A percentile compares a stretch with the other conserved stretches of the same genome.
Evolutionary conservation across 2,113 vertebrate species (phyloP).

Genomic region (Colistium nudipinnis): DNA sequence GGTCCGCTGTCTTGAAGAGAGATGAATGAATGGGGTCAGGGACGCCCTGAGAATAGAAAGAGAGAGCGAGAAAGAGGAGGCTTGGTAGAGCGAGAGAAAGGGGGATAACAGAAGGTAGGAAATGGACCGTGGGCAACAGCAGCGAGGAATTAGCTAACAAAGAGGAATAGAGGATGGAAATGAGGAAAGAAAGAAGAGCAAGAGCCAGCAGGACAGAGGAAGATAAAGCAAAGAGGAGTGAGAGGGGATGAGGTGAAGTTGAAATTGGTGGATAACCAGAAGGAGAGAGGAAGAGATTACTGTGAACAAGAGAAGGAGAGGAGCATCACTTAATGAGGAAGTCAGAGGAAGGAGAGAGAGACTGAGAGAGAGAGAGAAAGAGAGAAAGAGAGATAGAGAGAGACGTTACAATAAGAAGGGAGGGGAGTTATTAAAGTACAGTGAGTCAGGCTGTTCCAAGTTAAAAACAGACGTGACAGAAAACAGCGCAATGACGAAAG

Average conservation of each 20-base stretch:
- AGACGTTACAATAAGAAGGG: not conserved
- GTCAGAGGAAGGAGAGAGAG: not conserved
- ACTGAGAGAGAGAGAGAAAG: not conserved
- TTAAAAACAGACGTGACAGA: no score
- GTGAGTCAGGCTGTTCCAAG: not conserved
- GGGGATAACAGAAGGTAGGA: conserved; percentile 29
- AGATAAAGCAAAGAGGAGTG: conserved; percentile 1
- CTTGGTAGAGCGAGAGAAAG: conserved; percentile 38
- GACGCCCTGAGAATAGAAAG: conserved; percentile 74
- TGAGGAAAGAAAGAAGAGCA: conserved; percentile 11
- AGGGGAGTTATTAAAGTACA: not conserved
- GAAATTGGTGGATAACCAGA: conserved; percentile 1
- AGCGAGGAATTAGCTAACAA: conserved; percentile 7
- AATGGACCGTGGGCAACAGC: conserved; percentile 30
- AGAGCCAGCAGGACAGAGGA: not conserved
- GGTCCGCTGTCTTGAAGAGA: conserved; percentile 69
- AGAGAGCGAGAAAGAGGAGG: conserved; percentile 13
- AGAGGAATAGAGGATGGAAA: conserved; percentile 11
- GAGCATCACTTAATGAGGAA: not conserved
- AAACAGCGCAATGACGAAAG: not conserved
- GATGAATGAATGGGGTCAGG: conserved; percentile 82
- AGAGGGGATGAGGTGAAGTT: not conserved
- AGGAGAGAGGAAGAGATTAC: no score
- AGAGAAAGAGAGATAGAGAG: not conserved
- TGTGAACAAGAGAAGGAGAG: not conserved